Evolutionary conservation across 2,113 vertebrate genomes (phyloP), one percentile per base, ranked within the genome.

Genomic region (Eleginops maclovinus): DNA sequence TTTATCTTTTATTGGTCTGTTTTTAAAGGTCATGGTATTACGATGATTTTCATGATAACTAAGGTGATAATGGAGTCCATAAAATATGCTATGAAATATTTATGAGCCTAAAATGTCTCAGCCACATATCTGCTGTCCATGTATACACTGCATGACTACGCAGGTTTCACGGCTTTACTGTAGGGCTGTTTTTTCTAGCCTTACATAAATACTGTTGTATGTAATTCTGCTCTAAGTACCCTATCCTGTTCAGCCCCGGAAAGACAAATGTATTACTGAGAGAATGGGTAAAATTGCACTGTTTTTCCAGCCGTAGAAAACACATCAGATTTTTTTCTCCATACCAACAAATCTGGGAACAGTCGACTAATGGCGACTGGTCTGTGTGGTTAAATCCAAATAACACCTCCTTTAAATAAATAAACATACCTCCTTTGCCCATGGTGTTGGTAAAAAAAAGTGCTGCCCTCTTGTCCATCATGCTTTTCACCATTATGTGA

Each of bases 401-500:
- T 64, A 86, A 82, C 72, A 62, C 41, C 64, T 83, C 74, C 66
- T 74, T 87, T 90, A 79, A 84, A 78, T 72, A 67, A 77, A 66
- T n/a, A 75, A 63, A 73, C 79, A 65, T 1, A 10, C 72, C 21
- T 84, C 51, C 43, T 75, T 75, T 80, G 65, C 86, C 14, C 14
- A n/a, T 51, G 17, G 40, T 77, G 56, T 70, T 64, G 56, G 61
- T 71, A 43, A 68, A 43, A 49, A 77, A 76, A 83, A 80, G 22
- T 71, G 68, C 67, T 22, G 69, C 58, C 61, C 66, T 73, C 11
- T 67, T 76, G 80, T 74, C 86, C 54, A 82, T 79, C 85, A 78
- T 83, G 74, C 49, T 67, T 72, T 40, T 59, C n/a, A 14, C 61
- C 61, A 81, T 90, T 87, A 77, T 87, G 71, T 84, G 65, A 84